These are phyloP conservation scores for Helostoma temminkii DNA, from an alignment of 2,797 vertebrate species.

Conservation along the genomic window DNA sequence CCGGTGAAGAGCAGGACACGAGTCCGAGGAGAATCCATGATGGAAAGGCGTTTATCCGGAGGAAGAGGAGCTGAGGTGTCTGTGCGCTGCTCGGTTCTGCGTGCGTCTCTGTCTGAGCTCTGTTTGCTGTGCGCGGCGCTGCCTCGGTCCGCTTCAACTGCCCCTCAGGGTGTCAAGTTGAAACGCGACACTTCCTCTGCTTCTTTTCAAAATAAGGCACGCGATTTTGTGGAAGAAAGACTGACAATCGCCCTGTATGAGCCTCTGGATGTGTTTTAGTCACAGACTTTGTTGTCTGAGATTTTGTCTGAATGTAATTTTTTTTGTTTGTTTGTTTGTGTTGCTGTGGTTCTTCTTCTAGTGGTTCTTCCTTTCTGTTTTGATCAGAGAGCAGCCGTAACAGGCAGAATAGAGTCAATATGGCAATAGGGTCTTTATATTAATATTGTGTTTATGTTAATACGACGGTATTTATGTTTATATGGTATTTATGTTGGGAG, in stretches of 20 bases:
- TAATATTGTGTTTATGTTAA: too few species aligned
- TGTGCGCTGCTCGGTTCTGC: background rate
- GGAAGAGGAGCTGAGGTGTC: background rate
- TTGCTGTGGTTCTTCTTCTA: too few species aligned
- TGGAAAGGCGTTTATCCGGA: conserved; percentile 5
- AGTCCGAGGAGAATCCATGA: conserved; percentile 55
- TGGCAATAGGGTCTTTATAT: too few species aligned
- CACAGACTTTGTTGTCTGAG: too few species aligned
- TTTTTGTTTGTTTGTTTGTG: too few species aligned
- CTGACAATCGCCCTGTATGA: background rate
- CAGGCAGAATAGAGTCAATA: too few species aligned
- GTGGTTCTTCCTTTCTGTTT: too few species aligned
- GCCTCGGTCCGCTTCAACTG: background rate
- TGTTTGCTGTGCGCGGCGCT: conserved; percentile 39
- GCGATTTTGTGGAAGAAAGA: too few species aligned
- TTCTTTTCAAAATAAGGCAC: conserved; percentile 50
- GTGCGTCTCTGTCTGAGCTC: conserved; percentile 2
- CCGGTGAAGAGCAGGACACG: conserved; percentile 44
- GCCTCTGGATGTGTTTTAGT: background rate
- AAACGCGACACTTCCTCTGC: background rate
- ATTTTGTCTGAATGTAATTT: too few species aligned
- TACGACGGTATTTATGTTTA: too few species aligned
- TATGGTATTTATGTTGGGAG: too few species aligned
- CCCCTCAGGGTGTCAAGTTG: background rate
- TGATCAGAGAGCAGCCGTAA: too few species aligned